Base-by-base conservation (phyloP, 2,113 vertebrate species). In the Synchiropus splendidus region DNA sequence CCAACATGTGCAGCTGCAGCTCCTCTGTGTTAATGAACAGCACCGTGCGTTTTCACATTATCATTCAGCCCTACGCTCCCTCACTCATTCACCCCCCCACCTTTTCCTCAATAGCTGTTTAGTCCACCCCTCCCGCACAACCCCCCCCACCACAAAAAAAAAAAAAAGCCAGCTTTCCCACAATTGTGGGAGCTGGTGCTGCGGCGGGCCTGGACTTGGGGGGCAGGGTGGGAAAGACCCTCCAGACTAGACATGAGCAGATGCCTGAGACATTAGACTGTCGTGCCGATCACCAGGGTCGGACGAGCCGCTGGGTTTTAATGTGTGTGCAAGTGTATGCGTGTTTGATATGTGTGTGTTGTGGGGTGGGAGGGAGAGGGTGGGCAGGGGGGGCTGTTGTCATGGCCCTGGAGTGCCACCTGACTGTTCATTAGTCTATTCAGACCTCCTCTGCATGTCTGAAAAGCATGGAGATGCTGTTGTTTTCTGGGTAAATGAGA, bases 201-300 rank as follows among this genome's bases (percentile, higher is more conserved):
- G 67, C 36, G 21, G 67, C 45, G 39, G 75, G 60, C 70, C 66
- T 4, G 61, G 48, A 52, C 61, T 72, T 27, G 61, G 80, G 79
- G 74, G 80, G 80, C 72, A 83, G 80, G 80, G 80, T 80, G 80
- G 80, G 78, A 83, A 83, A 71, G 68, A 58, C 70, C 74, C 70
- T 79, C 78, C 70, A 83, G 78, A 79, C 80, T 64, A 81, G 80
- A 83, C 80, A 79, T 76, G 78, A 81, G 76, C 80, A 83, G 80
- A 83, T 83, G 80, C 80, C 78, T 73, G 72, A 78, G 80, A 83
- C 80, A 80, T 80, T 78, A 80, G 80, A 78, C 76, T 72, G 76
- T 83, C 74, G 69, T 63, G 68, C 43, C 39, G 70, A 80, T 74
- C 80, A 73, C 70, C 39, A 16, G 72, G 80, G 80, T 79, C 74